These are phyloP conservation scores for Pollachius pollachius DNA, from an alignment of 2,113 vertebrate species.

Conservation along the genomic window DNA sequence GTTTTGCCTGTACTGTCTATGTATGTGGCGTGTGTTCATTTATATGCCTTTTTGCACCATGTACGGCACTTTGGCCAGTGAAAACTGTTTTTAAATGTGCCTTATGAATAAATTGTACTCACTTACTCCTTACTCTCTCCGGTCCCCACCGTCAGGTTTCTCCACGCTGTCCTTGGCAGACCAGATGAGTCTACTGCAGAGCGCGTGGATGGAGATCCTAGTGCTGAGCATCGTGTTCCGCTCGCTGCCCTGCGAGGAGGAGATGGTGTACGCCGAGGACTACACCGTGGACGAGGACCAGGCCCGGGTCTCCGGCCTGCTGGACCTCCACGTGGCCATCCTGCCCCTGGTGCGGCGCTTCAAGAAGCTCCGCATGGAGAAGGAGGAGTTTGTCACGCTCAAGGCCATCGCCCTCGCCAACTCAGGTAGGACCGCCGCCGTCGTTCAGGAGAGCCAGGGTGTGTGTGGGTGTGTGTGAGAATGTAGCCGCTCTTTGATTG, in stretches of 20 bases:
- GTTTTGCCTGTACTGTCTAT: no score
- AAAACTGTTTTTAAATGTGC: no score
- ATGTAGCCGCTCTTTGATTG: no score
- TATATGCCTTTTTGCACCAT: no score
- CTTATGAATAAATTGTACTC: no score
- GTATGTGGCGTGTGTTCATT: no score
- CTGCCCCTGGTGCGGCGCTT: constrained; percentile 87
- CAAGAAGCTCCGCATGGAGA: constrained; percentile 90
- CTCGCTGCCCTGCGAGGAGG: constrained; percentile 86
- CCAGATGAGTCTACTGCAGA: constrained; percentile 95
- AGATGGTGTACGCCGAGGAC: constrained; percentile 91
- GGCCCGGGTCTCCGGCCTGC: constrained; percentile 81
- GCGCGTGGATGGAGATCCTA: constrained; percentile 95
- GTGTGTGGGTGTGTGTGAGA: no score
- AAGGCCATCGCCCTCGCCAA: constrained; percentile 92
- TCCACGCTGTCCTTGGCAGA: constrained; percentile 89
- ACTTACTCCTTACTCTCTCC: no score
- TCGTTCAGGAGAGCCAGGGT: no score
- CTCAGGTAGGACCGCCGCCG: constrained; percentile 72
- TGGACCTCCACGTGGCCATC: constrained; percentile 87
- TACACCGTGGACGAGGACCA: constrained; percentile 91
- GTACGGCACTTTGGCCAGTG: no score
- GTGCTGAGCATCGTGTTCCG: constrained; percentile 91
- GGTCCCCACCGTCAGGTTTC: constrained; percentile 74
- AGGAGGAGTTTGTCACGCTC: constrained; percentile 92